A percentile compares a stretch with the other conserved stretches of the same genome.
phyloP scores from a whole-genome alignment of 2,113 vertebrate genomes.

The Scortum barcoo region DNA sequence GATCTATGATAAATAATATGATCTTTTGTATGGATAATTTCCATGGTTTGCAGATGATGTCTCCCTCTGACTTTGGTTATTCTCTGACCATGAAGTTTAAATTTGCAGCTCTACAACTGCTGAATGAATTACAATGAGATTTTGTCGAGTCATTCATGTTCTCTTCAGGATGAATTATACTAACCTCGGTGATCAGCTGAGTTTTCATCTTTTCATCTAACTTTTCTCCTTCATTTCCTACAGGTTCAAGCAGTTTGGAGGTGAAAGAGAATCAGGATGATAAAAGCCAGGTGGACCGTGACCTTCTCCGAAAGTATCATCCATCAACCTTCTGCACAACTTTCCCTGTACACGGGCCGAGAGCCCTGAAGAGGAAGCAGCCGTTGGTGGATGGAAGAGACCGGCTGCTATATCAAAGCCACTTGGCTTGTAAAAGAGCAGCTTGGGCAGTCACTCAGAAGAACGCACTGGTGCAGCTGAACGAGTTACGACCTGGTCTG shows the following conservation, averaged over 20 bases:
- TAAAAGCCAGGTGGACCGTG: conserved; percentile 6
- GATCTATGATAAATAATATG: too few species aligned
- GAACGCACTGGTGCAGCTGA: conserved; percentile 93
- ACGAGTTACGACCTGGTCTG: conserved; percentile 92
- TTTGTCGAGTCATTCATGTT: background rate
- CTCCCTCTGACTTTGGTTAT: too few species aligned
- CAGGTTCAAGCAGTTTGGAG: conserved; percentile 63
- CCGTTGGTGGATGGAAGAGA: conserved; percentile 36
- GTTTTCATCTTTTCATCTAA: background rate
- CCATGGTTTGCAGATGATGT: too few species aligned
- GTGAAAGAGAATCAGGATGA: conserved; percentile 63
- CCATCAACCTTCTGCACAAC: conserved; percentile 46
- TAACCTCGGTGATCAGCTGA: background rate
- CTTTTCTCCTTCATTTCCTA: background rate
- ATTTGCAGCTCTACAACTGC: background rate
- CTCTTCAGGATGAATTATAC: background rate
- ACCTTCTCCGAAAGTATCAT: conserved; percentile 16
- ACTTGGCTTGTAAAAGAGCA: conserved; percentile 84
- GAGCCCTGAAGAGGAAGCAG: conserved; percentile 50
- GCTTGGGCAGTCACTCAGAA: conserved; percentile 89
- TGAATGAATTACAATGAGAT: background rate
- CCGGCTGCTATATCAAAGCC: conserved; percentile 80
- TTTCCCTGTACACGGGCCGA: background rate
- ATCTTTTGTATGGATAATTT: too few species aligned
- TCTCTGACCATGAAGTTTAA: too few species aligned